Base-by-base conservation (phyloP, 2,888 invertebrate genomes). In the Kuschelorhynchus macadamiae region DNA sequence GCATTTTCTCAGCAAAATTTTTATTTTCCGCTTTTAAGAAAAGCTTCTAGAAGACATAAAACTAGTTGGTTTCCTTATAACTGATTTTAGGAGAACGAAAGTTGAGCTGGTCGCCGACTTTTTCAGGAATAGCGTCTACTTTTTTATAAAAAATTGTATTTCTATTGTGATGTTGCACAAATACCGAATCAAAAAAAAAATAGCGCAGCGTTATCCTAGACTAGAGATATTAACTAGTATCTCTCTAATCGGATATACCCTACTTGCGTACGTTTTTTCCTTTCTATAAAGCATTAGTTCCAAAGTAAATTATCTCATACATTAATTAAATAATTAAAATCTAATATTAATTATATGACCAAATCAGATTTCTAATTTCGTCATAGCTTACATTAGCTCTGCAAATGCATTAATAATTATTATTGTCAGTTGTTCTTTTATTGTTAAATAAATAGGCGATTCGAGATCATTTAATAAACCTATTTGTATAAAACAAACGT, bases 301-400 rank as follows among this genome's bases (percentile, higher is more conserved):
- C 39, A 61, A 67, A 46, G 63, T 55, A 64, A 68, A 68, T 62
- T 68, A 65, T 71, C 68, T 67, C 52, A 61, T 64, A 68, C 44
- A 44, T 52, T 69, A 71, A 71, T 69, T 69, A 63, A 73, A 70
- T 74, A 68, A 72, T 74, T 67, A 67, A 70, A 67, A 66, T 66
- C 67, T 57, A 60, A 71, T 71, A 69, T 55, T 70, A 70, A 67
- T 71, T 67, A 71, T 67, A 72, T 77, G 76, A 77, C 75, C 74
- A 65, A 73, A 77, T 73, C 67, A 70, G 75, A 73, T 77, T 77
- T 77, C 75, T 76, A 76, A 77, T 76, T 77, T 75, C 76, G 75
- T 76, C 76, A 77, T 75, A 63, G 59, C 68, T 67, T 61, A 67
- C 49, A 61, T 61, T 67, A 67, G 52, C 47, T 30, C 44, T 16